Percentiles rank a stretch among this genome's conserved stretches.
Evolutionary conservation across 2,797 vertebrate species (phyloP).

Genomic region (Manis javanica): DNA sequence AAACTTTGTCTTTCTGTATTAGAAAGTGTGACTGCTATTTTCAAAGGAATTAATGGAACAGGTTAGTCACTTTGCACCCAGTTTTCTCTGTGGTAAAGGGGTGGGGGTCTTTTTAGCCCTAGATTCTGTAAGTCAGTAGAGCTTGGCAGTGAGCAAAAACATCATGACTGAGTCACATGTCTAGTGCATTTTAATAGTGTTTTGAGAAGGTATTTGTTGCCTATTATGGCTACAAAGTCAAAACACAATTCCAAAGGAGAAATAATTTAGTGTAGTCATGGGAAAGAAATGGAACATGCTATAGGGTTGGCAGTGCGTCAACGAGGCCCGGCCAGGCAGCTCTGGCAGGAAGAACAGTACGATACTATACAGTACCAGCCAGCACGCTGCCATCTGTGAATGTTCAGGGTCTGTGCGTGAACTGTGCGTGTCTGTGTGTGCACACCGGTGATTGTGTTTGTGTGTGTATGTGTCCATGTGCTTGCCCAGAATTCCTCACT

Average conservation of each 20-base stretch:
- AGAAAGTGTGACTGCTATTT: background rate
- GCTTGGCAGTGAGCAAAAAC: background rate
- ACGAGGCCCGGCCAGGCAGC: background rate
- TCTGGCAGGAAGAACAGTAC: background rate
- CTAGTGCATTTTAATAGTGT: background rate
- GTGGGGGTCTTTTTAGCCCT: background rate
- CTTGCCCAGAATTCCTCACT: background rate
- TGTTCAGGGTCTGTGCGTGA: background rate
- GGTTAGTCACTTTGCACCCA: no score
- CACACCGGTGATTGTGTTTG: no score
- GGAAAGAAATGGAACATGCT: background rate
- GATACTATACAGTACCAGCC: rapidly evolving
- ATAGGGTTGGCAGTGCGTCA: background rate
- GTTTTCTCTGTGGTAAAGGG: background rate
- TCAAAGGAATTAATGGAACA: background rate
- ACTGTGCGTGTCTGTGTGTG: background rate
- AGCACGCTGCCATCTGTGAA: no score
- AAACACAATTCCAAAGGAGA: background rate
- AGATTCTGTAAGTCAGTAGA: background rate
- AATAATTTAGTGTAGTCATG: background rate
- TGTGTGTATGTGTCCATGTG: rapidly evolving
- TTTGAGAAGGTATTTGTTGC: background rate
- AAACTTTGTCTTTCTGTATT: background rate
- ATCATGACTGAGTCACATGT: background rate
- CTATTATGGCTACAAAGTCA: background rate